Evolutionary conservation across 2,797 vertebrate species (phyloP).

Genomic region (Moxostoma hubbsi): DNA sequence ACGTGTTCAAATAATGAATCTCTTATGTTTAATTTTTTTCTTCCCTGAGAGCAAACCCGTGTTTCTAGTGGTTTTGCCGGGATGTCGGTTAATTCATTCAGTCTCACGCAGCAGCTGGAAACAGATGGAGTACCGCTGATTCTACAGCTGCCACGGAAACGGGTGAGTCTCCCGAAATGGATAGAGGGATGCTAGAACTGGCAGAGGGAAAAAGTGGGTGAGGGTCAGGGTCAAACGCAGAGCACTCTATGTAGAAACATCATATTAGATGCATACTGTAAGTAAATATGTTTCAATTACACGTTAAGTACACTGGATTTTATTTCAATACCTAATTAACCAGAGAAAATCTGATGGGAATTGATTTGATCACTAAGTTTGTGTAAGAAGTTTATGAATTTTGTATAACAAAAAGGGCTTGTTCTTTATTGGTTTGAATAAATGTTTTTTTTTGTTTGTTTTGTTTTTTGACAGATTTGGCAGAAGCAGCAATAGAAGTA

Average conservation of each 20-base stretch:
- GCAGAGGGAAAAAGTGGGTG: neutral
- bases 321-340: neutral
- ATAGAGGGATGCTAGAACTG: constrained; percentile 28
- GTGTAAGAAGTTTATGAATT: neutral
- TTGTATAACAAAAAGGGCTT: neutral
- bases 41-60: constrained; percentile 63
- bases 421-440: constrained; percentile 1
- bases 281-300: neutral
- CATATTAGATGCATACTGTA: neutral
- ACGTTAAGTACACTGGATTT: constrained; percentile 4
- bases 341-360: neutral
- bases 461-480: neutral
- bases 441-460: neutral
- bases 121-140: constrained; percentile 97
- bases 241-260: constrained; percentile 1
- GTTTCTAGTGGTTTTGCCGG: constrained; percentile 81
- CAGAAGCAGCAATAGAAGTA: constrained; percentile 24
- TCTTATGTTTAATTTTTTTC: constrained; percentile 80
- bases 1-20: constrained; percentile 90
- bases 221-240: constrained; percentile 17
- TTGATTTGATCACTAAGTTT: neutral
- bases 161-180: constrained; percentile 82
- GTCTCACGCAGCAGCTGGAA: constrained; percentile 82
- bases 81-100: constrained; percentile 82
- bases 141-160: constrained; percentile 82